Conservation (phyloP, 64 coral and sea anemone species). For the Montipora sp. region DNA sequence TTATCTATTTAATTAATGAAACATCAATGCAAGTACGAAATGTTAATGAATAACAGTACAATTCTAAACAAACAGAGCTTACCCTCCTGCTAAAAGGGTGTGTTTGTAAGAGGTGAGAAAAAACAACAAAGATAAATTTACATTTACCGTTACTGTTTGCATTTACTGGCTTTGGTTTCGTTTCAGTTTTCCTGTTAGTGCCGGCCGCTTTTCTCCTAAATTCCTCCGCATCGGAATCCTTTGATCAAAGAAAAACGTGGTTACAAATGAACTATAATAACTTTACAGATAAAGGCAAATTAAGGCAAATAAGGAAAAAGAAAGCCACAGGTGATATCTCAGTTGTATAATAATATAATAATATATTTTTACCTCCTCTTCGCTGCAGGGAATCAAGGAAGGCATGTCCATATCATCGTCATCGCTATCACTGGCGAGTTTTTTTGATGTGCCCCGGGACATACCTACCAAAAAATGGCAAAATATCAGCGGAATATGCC, state of each 20-base stretch:
- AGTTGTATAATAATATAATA: too few relatives aligned
- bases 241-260: neutral
- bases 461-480: neutral
- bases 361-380: constrained; percentile 24
- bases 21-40: neutral
- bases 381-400: neutral
- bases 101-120: neutral
- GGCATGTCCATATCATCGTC: constrained; percentile 7
- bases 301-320: neutral
- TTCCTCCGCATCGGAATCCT: constrained; percentile 17
- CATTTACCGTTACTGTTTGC: constrained; percentile 12
- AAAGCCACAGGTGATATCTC: neutral
- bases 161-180: neutral
- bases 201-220: neutral
- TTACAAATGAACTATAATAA: neutral
- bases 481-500: neutral
- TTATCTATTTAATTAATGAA: too few relatives aligned
- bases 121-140: neutral
- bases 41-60: neutral
- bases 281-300: too few relatives aligned
- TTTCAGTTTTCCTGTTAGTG: neutral
- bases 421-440: neutral
- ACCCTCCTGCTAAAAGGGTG: too few relatives aligned
- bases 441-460: neutral
- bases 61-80: neutral